phyloP scores from a whole-genome alignment of 1,140 invertebrate genomes.

The Vanessa atalanta region DNA sequence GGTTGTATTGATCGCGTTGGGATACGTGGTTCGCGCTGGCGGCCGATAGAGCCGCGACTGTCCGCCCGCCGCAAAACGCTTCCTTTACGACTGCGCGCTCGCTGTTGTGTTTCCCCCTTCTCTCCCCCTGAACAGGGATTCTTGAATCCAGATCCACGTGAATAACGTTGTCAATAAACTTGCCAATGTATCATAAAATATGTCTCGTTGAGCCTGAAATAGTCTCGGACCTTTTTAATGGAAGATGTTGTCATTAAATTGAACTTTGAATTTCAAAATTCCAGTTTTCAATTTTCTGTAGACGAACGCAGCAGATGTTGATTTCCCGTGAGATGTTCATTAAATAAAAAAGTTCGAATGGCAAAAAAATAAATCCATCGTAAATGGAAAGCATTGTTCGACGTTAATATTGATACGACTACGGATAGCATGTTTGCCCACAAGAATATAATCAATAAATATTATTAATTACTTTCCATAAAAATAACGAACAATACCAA shows the following conservation, averaged over 20 bases:
- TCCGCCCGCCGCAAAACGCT: constrained; percentile 46
- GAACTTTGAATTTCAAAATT: background rate
- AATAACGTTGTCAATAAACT: constrained; percentile 55
- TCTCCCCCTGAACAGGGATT: constrained; percentile 43
- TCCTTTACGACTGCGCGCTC: constrained; percentile 63
- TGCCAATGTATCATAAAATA: constrained; percentile 29
- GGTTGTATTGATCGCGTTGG: constrained; percentile 58
- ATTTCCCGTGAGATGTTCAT: constrained; percentile 24
- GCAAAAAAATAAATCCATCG: background rate
- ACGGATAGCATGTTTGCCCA: no score
- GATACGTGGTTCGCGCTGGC: constrained; percentile 58
- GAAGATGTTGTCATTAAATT: background rate
- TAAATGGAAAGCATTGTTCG: background rate
- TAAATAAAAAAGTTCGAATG: background rate
- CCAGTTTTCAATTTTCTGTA: background rate
- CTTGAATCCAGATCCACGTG: constrained; percentile 50
- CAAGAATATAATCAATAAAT: no score
- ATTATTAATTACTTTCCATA: no score
- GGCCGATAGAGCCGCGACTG: constrained; percentile 70
- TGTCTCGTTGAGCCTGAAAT: constrained; percentile 24
- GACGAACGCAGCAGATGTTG: constrained; percentile 16
- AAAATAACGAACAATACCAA: no score
- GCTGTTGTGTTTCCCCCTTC: constrained; percentile 54
- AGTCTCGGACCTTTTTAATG: constrained; percentile 11
- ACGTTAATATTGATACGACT: background rate